Evolutionary conservation across 2,888 invertebrate species (phyloP), one percentile per base, ranked within the genome.

Genomic region (Tenthredo notha): DNA sequence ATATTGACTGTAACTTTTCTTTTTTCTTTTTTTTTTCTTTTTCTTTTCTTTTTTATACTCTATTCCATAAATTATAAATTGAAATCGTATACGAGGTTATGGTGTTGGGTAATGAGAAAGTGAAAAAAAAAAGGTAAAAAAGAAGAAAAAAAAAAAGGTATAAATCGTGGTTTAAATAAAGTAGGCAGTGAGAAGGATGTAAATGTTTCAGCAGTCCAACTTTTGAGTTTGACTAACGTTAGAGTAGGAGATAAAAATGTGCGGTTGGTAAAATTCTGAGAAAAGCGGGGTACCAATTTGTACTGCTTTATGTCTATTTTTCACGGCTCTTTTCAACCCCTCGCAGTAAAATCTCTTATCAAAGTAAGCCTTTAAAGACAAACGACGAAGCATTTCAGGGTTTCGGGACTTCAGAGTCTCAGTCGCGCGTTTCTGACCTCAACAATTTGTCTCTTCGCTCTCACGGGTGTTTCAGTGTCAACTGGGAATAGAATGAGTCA

Each of bases 261-360:
- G 37, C 37, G 72, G 72, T 74, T 43, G 67, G 67, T 33, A 54
- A 77, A 77, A 77, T 77, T 77, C 12, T 77, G 29, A 77, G 29
- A 77, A 77, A 77, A 77, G 58, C 21, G 37, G 80, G n/a, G 50
- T n/a, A 50, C 80, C 80, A 80, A 80, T 80, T 80, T 80, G 80
- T 80, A 80, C 80, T 80, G 80, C 80, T 80, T 80, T 80, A 80
- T 80, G 61, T 40, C 58, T 58, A 40, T 58, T 58, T 58, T 61
- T 80, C 61, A 80, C 58, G 77, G 54, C 72, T 77, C 54, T 54
- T 77, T 54, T 77, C 54, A 61, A 61, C 78, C 33, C 61, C 80
- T 40, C 50, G 40, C 58, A 80, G 58, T 80, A 80, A 80, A 80
- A 83, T 83, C 83, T 83, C 83, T 83, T 83, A 83, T 83, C 83